These are phyloP conservation scores for Phyllotreta striolata DNA, from an alignment of 2,888 invertebrate species.

Conservation along the genomic window DNA sequence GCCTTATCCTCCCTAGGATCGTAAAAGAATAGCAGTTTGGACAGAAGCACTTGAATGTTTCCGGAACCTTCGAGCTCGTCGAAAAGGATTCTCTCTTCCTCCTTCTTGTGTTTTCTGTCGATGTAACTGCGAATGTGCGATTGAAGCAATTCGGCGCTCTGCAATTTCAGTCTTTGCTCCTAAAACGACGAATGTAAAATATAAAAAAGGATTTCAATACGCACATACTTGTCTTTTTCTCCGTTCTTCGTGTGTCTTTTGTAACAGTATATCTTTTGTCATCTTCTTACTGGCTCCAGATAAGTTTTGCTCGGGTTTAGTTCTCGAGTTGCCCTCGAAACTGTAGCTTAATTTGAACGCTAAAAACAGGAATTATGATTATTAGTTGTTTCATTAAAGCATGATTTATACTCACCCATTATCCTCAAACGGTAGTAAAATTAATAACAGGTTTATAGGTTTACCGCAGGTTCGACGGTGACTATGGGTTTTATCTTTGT, in stretches of 20 bases:
- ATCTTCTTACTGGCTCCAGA: constrained; percentile 84
- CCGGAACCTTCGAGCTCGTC: constrained; percentile 65
- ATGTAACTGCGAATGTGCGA: constrained; percentile 81
- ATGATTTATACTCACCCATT: constrained; percentile 3
- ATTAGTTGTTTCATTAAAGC: background rate
- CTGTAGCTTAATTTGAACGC: constrained; percentile 66
- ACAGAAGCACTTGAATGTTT: constrained; percentile 67
- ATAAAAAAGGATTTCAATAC: background rate
- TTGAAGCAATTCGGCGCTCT: constrained; percentile 83
- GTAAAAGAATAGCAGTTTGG: constrained; percentile 81
- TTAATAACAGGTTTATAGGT: background rate
- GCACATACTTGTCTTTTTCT: constrained; percentile 80
- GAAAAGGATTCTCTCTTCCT: constrained; percentile 73
- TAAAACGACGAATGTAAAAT: constrained; percentile 47
- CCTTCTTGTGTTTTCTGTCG: constrained; percentile 72
- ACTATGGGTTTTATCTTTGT: background rate
- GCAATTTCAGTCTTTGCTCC: constrained; percentile 76
- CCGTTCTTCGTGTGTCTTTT: constrained; percentile 85
- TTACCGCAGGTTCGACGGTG: background rate
- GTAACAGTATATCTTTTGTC: constrained; percentile 75
- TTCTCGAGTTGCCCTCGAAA: constrained; percentile 91
- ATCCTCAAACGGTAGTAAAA: background rate
- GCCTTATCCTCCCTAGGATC: constrained; percentile 71
- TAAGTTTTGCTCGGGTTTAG: constrained; percentile 87
- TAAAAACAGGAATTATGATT: constrained; percentile 36